A percentile compares a stretch with the other conserved stretches of the same genome.
Evolutionary conservation across 2,113 vertebrate genomes (phyloP).

Genomic region (Penelope pileata): DNA sequence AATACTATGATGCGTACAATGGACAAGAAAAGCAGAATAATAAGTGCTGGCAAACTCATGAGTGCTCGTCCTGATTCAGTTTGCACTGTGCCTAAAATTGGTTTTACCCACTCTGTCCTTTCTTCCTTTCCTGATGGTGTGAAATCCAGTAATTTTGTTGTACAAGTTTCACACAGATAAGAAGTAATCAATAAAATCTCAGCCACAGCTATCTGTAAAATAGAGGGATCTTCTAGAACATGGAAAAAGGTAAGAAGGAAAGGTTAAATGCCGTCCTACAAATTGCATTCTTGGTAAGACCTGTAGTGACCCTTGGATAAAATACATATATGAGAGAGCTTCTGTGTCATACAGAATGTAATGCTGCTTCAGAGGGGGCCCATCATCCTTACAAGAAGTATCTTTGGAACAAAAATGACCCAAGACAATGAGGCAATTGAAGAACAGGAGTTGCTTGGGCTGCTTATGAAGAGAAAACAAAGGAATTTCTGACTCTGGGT

Average conservation of each 20-base stretch:
- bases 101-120: constrained; percentile 6
- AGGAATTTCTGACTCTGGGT: not conserved
- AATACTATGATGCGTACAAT: constrained; percentile 11
- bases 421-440: not conserved
- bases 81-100: constrained; percentile 16
- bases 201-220: not conserved
- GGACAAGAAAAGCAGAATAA: constrained; percentile 27
- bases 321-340: not conserved
- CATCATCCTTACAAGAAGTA: not conserved
- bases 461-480: not conserved
- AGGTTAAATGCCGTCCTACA: not conserved
- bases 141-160: constrained; percentile 7
- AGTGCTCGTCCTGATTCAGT: constrained; percentile 40
- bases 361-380: not conserved
- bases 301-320: not conserved
- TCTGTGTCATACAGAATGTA: not conserved
- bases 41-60: constrained; percentile 1
- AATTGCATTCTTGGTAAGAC: not conserved
- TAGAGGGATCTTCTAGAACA: not conserved
- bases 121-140: not conserved
- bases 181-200: constrained; percentile 2
- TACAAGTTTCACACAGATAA: not conserved
- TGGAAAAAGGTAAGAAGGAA: not conserved
- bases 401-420: not conserved
- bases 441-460: not conserved